Base-by-base conservation (phyloP, 2,113 vertebrate genomes). In the Macheiramphus alcinus region DNA sequence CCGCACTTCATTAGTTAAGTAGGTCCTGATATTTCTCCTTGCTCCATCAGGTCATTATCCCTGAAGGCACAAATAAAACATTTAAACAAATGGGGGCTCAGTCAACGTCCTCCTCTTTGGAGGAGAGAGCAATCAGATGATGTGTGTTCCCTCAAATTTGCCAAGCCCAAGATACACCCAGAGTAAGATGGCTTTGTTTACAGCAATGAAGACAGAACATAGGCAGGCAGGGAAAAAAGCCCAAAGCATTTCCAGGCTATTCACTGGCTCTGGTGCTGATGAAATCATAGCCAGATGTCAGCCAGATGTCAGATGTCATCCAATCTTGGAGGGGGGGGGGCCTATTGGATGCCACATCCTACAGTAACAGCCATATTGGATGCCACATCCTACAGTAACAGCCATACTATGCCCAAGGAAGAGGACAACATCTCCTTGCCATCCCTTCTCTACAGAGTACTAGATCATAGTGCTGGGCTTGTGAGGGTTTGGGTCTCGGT, bases 251-350 rank as follows among this genome's bases (percentile, higher is more conserved):
- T 93, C 38, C 56, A 94, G 36, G 40, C 47, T 62, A 47, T 45
- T 84, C 68, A 75, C 17, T 86, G 47, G 36, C 65, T 86, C 68
- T 1, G 9, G 74, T 63, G 27, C 23, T 75, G 80, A 88, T 93
- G 68, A 94, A 93, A 89, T 91, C 76, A 92, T 45, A 86, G 59
- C 25, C 91, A 95, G 84, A 81, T 95, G 95, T 82, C 86, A 95
- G 82, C n/a, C 86, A 94, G 82, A 94, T 94, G 88, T 92, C 79
- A 78, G 32, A 85, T 59, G 68, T 90, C 76, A 93, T 59, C 63
- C 47, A 13, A 0, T 21, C 75, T 63, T 84, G 43, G 67, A 61
- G 66, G 67, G 2, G 13, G 32, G 7, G 13, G 76, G 29, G 38
- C 58, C n/a, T 73, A 58, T 15, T 16, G 31, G 27, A 75, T 93